phyloP scores from a whole-genome alignment of 1,140 invertebrate species.

The Drosophila lini region DNA sequence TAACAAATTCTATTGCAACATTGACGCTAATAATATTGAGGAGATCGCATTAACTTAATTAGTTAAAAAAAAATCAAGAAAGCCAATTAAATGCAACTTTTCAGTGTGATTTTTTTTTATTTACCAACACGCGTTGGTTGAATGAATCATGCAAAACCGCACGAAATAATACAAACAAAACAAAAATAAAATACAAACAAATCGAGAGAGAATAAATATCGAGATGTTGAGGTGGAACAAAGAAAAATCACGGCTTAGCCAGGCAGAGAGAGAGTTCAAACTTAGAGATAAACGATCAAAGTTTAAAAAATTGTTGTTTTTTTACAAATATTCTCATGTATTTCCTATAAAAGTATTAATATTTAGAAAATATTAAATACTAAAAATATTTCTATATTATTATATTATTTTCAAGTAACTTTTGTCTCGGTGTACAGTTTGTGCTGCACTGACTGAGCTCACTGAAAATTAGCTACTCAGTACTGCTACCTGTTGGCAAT shows the following conservation, averaged over 20 bases:
- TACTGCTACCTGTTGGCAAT: constrained; percentile 66
- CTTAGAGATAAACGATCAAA: neutral
- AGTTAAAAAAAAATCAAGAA: neutral
- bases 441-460: constrained; percentile 11
- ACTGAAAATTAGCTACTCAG: constrained; percentile 26
- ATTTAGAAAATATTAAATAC: neutral
- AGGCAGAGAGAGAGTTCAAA: neutral
- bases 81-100: constrained; percentile 17
- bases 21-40: neutral
- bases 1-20: neutral
- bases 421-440: constrained; percentile 37
- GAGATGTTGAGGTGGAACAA: constrained; percentile 32
- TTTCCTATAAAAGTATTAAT: neutral
- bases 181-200: constrained; percentile 11
- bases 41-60: neutral
- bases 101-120: neutral
- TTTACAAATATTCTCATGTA: neutral
- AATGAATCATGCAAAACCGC: constrained; percentile 39
- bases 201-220: constrained; percentile 12
- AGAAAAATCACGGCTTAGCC: constrained; percentile 11
- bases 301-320: neutral
- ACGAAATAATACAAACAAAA: constrained; percentile 17
- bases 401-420: neutral
- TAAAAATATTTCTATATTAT: neutral
- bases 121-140: neutral